Evolutionary conservation across 2,113 vertebrate species (phyloP), one percentile per base, ranked within the genome.

Genomic region (Hemicordylus capensis): DNA sequence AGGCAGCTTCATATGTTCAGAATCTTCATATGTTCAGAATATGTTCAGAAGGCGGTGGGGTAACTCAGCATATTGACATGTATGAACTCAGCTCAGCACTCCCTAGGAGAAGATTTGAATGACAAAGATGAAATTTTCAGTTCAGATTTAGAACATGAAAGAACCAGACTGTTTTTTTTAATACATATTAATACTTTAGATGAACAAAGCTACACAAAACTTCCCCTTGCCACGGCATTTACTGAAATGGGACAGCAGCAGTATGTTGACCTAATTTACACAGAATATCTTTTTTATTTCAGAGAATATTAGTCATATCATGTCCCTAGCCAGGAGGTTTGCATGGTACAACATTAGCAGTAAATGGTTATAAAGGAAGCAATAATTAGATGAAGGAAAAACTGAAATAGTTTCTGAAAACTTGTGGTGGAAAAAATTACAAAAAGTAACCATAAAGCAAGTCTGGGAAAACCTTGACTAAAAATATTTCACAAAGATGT

Each of bases 401-500:
- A 70, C 67, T 70, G 67, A 39, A 70, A 4, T 42, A 42, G 22
- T 20, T 70, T 67, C 34, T 70, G 67, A 70, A 12, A 70, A 42
- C 20, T 2, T 26, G 39, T 20, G 67, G 67, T 42, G 39, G 67
- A 44, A 70, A 70, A 70, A 42, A 80, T n/a, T n/a, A 44, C n/a
- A 81, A n/a, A 67, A 59, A 46, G n/a, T 19, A n/a, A 63, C 19
- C 39, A 42, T 39, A 70, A 70, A 44, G 39, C 37, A 70, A 70
- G 22, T 70, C 11, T 39, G 20, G 9, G 67, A 37, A 70, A 70
- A 70, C 20, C 37, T 42, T 70, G 67, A 24, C 8, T 44, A 24
- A 70, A 70, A 51, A 59, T 42, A 79, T 85, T 89, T 91, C 88
- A 34, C 66, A 39, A 69, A 81, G 86, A 89, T 80, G 86, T 77